Percentiles rank a stretch among this genome's conserved stretches.
Evolutionary conservation across 2,113 vertebrate species (phyloP).

Genomic region (Carollia perspicillata): DNA sequence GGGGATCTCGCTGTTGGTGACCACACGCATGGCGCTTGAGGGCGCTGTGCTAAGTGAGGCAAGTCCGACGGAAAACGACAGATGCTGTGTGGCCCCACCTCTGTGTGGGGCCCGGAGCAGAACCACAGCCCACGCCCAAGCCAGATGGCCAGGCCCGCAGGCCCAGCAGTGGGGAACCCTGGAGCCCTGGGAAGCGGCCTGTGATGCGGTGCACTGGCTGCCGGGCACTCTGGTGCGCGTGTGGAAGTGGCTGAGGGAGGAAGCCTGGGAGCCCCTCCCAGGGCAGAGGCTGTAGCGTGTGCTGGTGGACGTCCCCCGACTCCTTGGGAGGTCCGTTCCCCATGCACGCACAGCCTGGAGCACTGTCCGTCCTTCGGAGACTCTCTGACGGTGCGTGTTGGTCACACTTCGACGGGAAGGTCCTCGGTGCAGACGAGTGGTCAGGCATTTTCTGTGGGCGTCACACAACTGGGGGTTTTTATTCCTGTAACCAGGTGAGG

Average conservation of each 20-base stretch:
- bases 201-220: too few species aligned
- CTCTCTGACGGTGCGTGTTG: too few species aligned
- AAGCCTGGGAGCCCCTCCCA: too few species aligned
- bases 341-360: too few species aligned
- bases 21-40: background rate
- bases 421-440: accelerated
- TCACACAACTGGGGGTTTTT: background rate
- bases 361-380: too few species aligned
- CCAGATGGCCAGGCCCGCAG: accelerated
- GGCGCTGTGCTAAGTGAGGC: background rate
- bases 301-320: too few species aligned
- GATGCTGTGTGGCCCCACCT: accelerated
- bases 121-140: background rate
- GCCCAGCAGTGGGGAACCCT: too few species aligned
- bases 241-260: background rate
- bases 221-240: background rate
- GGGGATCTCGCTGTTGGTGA: too few species aligned
- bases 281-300: too few species aligned
- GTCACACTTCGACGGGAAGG: accelerated
- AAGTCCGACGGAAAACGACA: background rate
- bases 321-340: too few species aligned
- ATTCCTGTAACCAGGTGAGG: background rate
- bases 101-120: background rate
- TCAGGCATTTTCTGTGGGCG: background rate
- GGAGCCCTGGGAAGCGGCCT: background rate